A percentile compares a stretch with the other conserved stretches of the same genome.
Conservation (phyloP, 2,888 invertebrate species). For the Eumacrocentrus americanus region DNA sequence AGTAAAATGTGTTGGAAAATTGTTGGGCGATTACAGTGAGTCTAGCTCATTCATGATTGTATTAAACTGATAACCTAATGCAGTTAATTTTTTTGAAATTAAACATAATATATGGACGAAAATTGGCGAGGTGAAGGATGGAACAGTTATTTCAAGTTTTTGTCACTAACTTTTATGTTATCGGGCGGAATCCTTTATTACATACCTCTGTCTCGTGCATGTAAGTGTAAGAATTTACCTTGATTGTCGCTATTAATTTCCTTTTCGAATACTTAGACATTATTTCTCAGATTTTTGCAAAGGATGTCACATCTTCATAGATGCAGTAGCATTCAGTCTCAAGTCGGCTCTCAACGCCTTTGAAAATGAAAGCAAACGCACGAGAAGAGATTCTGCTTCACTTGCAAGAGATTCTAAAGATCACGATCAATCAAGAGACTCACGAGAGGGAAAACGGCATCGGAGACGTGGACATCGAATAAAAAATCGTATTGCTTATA, state of each 20-base stretch:
- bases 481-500: neutral
- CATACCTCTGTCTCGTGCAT: conserved; percentile 49
- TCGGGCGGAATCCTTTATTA: conserved; percentile 47
- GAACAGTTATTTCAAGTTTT: conserved; percentile 44
- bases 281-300: conserved; percentile 46
- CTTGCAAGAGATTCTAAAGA: conserved; percentile 10
- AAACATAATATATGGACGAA: conserved; percentile 15
- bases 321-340: conserved; percentile 44
- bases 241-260: neutral
- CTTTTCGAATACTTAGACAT: too few species aligned
- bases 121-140: conserved; percentile 36
- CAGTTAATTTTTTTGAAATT: neutral
- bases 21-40: neutral
- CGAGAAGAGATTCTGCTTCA: neutral
- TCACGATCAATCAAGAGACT: neutral
- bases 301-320: conserved; percentile 46
- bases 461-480: neutral
- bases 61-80: neutral
- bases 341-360: conserved; percentile 39
- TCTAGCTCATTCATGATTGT: too few species aligned
- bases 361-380: conserved; percentile 24
- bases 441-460: neutral
- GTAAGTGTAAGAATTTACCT: conserved; percentile 52
- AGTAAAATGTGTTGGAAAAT: neutral
- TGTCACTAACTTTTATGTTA: conserved; percentile 40